Evolutionary conservation across 2,797 vertebrate species (phyloP).

Genomic region (Hydrocynus forskahlii): DNA sequence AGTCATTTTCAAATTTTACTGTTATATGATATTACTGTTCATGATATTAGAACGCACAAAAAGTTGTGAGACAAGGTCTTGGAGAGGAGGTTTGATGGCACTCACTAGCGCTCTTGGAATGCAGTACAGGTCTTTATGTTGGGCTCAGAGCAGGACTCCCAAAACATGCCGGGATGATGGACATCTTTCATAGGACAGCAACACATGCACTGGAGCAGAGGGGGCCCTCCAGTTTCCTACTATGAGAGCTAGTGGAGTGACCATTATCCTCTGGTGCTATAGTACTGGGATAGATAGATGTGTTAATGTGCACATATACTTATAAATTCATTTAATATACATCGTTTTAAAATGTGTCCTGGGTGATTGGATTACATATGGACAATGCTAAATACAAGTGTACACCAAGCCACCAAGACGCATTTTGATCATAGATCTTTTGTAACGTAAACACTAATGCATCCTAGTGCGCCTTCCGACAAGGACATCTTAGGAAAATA

Average conservation of each 20-base stretch:
- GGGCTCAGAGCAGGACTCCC: conserved; percentile 29
- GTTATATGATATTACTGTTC: no score
- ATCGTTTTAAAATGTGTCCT: background rate
- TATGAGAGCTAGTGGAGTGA: background rate
- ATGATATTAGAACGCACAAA: conserved; percentile 15
- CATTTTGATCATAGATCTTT: no score
- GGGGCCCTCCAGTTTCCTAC: conserved; percentile 4
- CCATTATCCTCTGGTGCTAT: background rate
- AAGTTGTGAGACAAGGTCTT: background rate
- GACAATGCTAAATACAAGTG: no score
- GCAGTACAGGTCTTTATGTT: conserved; percentile 30
- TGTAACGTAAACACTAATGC: no score
- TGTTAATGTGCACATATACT: background rate
- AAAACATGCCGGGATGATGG: conserved; percentile 41
- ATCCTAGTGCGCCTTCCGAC: no score
- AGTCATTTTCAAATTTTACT: background rate
- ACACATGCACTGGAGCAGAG: conserved; percentile 11
- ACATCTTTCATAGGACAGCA: conserved; percentile 26
- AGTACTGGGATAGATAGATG: background rate
- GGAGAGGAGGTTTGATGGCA: conserved; percentile 1
- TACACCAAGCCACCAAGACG: no score
- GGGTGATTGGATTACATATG: no score
- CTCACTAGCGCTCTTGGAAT: conserved; percentile 14
- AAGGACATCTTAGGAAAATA: no score
- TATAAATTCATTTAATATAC: background rate